Evolutionary conservation across 2,888 invertebrate genomes (phyloP).

Genomic region (Fissipunctia ypsillon): DNA sequence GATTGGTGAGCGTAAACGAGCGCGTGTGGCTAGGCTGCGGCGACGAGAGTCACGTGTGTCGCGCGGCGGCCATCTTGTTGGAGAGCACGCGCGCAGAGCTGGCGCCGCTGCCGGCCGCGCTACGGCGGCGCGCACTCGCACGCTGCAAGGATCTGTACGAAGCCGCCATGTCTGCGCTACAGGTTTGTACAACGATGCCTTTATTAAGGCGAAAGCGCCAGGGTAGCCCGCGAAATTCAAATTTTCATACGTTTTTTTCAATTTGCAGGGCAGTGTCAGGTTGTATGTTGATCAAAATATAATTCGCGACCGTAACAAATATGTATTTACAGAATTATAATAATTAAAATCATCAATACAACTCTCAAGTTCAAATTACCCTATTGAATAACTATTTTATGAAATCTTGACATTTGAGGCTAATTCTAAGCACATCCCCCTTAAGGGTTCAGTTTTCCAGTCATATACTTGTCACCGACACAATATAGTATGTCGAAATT

Average conservation of each 20-base stretch:
- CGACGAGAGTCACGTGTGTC: conserved; percentile 96
- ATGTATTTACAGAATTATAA: too few relatives aligned
- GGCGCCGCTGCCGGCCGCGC: conserved; percentile 87
- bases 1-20: conserved; percentile 95
- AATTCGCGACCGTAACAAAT: background rate
- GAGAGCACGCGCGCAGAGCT: conserved; percentile 92
- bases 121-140: conserved; percentile 83
- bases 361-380: background rate
- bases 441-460: background rate
- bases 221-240: background rate
- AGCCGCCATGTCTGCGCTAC: conserved; percentile 83
- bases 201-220: background rate
- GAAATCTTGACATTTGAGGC: background rate
- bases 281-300: background rate
- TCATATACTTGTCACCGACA: background rate
- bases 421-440: background rate
- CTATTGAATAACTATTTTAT: background rate
- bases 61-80: conserved; percentile 94
- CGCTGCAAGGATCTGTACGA: conserved; percentile 88
- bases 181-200: conserved; percentile 61
- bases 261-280: background rate
- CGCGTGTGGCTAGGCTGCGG: conserved; percentile 96
- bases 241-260: background rate
- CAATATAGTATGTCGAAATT: background rate
- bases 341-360: background rate